phyloP scores from a whole-genome alignment of 1,140 invertebrate species.

The Papilio dardanus region DNA sequence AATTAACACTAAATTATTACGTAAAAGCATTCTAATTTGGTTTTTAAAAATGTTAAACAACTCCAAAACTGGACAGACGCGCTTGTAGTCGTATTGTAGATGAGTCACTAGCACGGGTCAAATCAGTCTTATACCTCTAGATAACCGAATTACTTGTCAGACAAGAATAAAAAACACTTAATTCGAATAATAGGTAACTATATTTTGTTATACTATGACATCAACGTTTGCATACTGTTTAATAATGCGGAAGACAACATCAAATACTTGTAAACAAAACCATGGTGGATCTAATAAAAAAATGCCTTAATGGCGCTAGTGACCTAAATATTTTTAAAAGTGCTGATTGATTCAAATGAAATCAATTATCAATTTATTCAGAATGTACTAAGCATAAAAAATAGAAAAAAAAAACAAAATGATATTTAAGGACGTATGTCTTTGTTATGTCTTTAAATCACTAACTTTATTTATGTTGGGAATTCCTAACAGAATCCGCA shows the following conservation, averaged over 20 bases:
- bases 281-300: background rate
- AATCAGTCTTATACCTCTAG: constrained; percentile 56
- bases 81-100: constrained; percentile 63
- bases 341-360: background rate
- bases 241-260: constrained; percentile 41
- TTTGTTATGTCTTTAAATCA: no score
- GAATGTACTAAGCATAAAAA: no score
- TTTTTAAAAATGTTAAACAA: constrained; percentile 46
- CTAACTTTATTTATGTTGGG: no score
- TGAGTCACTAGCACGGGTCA: constrained; percentile 54
- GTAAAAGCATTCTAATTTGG: constrained; percentile 45
- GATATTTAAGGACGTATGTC: no score
- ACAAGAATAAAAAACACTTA: constrained; percentile 61
- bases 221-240: constrained; percentile 49
- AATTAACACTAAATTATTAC: constrained; percentile 46
- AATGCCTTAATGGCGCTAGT: background rate
- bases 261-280: constrained; percentile 25
- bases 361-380: no score
- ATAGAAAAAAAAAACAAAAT: no score
- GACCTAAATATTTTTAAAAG: background rate
- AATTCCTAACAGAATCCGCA: no score
- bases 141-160: constrained; percentile 65
- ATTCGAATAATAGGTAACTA: constrained; percentile 34
- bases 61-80: constrained; percentile 58
- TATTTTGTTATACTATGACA: constrained; percentile 45